These are phyloP conservation scores for Pachymerium ferrugineum DNA, from an alignment of 2,888 invertebrate genomes.

Conservation along the genomic window DNA sequence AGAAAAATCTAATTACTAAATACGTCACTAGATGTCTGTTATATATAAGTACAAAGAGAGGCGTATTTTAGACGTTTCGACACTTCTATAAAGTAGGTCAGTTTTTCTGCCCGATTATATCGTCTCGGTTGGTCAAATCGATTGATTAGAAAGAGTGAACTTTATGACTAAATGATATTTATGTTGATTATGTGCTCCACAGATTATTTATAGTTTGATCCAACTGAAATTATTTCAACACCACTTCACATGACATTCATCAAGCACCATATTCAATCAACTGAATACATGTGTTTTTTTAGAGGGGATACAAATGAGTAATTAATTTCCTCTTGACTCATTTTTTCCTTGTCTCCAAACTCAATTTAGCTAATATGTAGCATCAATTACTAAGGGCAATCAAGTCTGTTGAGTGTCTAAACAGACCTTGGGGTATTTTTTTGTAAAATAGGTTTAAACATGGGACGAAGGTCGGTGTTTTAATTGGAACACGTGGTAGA, in stretches of 20 bases:
- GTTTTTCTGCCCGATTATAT: not conserved
- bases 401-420: not conserved
- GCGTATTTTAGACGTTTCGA: too few species aligned
- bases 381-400: not conserved
- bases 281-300: too few species aligned
- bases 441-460: too few species aligned
- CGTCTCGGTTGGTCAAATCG: not conserved
- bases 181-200: not conserved
- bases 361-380: not conserved
- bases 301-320: too few species aligned
- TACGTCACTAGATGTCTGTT: too few species aligned
- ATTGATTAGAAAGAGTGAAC: not conserved
- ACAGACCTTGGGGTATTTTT: not conserved
- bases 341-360: constrained; percentile 3
- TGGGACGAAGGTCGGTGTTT: too few species aligned
- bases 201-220: not conserved
- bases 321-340: constrained; percentile 1
- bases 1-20: not conserved
- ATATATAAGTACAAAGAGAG: too few species aligned
- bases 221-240: not conserved
- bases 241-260: not conserved
- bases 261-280: too few species aligned
- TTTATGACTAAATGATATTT: not conserved
- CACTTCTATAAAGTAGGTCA: too few species aligned
- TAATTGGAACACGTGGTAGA: not conserved